Evolutionary conservation across 1,140 invertebrate species (phyloP), one percentile per base, ranked within the genome.

Genomic region (Drosophila eugracilis): DNA sequence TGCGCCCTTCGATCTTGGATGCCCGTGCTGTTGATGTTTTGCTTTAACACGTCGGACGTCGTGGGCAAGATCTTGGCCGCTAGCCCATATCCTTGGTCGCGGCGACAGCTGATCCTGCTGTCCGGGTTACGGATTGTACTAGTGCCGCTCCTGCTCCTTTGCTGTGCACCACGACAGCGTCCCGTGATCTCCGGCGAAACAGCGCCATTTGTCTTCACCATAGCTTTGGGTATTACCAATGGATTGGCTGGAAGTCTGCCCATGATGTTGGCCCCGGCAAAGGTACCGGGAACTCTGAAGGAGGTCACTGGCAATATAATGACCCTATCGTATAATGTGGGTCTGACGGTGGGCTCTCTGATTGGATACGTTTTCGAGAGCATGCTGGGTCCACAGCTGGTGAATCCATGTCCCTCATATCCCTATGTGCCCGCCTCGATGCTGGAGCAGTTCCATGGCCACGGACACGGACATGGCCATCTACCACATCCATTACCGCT

Each of bases 271-370:
- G 97, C 97, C 1, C 96, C 97, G 5, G 94, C 94, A 28, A 95
- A 96, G 89, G 96, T 98, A 2, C 93, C 94, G 1, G 95, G 95
- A 53, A 94, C 95, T n/a, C 93, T 95, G 59, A 93, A 95, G 49
- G 96, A 97, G 92, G 92, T 97, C 0, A 95, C 93, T 95, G 97
- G 97, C 50, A 98, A 98, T 78, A 97, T 98, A 75, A 98, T 98
- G 97, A 98, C 97, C 0, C 84, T 98, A 0, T 96, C 96, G 0
- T 98, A 98, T 88, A 97, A 95, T 81, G 94, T 96, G 36, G 97
- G 97, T 1, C 92, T 98, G 22, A 95, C 96, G 0, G 93, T 95
- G 2, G 97, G 97, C 1, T 96, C 96, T 0, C 91, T 96, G 1
- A 94, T 96, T 39, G 96, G 97, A 1, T 98, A 98, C 80, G 92